phyloP scores from a whole-genome alignment of 1,140 invertebrate genomes.

The Halesus radiatus region DNA sequence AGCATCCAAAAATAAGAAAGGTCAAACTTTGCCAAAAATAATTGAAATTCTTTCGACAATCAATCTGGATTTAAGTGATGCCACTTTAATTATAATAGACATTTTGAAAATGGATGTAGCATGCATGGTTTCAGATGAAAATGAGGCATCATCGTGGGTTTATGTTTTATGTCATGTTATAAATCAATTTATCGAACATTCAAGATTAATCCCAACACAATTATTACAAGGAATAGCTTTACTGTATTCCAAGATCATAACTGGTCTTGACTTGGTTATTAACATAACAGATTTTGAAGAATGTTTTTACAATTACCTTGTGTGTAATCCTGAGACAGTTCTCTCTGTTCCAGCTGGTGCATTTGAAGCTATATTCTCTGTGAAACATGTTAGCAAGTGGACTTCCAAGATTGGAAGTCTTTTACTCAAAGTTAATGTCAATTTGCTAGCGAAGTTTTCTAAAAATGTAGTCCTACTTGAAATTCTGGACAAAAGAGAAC shows the following conservation, averaged over 20 bases:
- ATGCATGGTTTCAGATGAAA: constrained; percentile 63
- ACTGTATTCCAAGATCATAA: constrained; percentile 64
- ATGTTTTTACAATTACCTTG: constrained; percentile 70
- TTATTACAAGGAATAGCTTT: constrained; percentile 60
- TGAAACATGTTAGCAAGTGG: constrained; percentile 68
- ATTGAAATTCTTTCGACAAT: constrained; percentile 61
- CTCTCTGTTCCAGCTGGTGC: constrained; percentile 65
- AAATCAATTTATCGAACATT: constrained; percentile 62
- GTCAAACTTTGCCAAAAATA: constrained; percentile 61
- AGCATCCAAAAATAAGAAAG: constrained; percentile 64
- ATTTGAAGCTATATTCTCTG: constrained; percentile 67
- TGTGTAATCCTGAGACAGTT: constrained; percentile 72
- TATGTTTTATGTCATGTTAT: constrained; percentile 63
- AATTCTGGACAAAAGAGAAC: constrained; percentile 69
- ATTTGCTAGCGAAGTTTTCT: constrained; percentile 66
- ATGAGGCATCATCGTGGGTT: constrained; percentile 64
- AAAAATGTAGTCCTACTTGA: constrained; percentile 64
- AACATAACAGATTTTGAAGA: constrained; percentile 71
- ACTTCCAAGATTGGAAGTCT: constrained; percentile 68
- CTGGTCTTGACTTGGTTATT: constrained; percentile 61
- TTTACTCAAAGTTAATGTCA: constrained; percentile 67
- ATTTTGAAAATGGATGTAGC: constrained; percentile 61
- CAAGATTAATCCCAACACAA: constrained; percentile 58
- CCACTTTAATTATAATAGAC: constrained; percentile 60
- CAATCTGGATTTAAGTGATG: constrained; percentile 62